These are phyloP conservation scores for Crocidura indochinensis DNA, from an alignment of 2,797 vertebrate genomes.

Conservation along the genomic window DNA sequence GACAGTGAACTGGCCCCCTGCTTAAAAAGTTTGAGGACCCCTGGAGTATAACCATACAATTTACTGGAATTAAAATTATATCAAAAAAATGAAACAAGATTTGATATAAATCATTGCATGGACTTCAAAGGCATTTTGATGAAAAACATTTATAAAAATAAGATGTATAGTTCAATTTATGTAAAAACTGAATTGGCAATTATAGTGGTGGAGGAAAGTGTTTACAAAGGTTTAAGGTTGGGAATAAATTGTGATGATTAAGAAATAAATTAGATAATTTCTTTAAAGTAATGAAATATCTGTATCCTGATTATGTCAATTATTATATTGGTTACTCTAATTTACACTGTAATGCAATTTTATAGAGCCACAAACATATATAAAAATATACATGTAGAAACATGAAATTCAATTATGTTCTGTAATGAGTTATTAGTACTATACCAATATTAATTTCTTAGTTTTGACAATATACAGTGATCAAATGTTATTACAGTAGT, in stretches of 20 bases:
- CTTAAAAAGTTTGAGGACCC: too few species aligned
- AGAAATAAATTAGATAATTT: not conserved
- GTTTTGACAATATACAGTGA: constrained; percentile 1
- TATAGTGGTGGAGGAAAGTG: not conserved
- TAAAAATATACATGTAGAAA: not conserved
- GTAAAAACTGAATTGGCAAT: not conserved
- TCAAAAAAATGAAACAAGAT: not conserved
- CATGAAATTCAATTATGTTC: not conserved
- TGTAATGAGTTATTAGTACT: not conserved
- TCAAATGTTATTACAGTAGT: not conserved
- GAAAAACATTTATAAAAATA: not conserved
- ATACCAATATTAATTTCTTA: not conserved
- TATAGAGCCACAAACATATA: not conserved
- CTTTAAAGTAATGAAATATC: not conserved
- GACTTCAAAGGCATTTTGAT: not conserved
- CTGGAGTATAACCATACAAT: not conserved
- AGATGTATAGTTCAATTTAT: constrained; percentile 3
- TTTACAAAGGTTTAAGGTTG: not conserved
- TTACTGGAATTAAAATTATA: not conserved
- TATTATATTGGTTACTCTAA: not conserved
- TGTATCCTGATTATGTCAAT: not conserved
- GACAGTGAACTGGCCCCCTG: too few species aligned
- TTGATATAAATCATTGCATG: not conserved
- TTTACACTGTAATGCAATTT: not conserved
- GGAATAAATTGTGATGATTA: not conserved